Evolutionary conservation across 1,140 invertebrate species (phyloP).

Genomic region (Aporrectodea caliginosa): DNA sequence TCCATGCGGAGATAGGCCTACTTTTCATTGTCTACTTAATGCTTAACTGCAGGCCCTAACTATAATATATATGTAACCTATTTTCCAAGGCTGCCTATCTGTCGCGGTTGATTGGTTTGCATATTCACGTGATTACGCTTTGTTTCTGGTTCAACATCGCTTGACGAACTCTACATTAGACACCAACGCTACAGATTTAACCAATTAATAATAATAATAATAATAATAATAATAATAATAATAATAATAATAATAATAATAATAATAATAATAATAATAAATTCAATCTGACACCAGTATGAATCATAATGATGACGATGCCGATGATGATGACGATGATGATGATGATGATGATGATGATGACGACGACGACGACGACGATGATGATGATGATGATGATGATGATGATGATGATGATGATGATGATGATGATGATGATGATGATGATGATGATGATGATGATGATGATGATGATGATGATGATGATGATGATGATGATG

Average conservation of each 20-base stretch:
- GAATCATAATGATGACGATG: not conserved
- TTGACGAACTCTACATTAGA: too few species aligned
- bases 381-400: constrained; percentile 20
- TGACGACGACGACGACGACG: constrained; percentile 8
- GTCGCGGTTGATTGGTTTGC: too few species aligned
- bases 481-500: constrained; percentile 1
- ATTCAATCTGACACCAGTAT: not conserved
- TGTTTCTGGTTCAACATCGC: too few species aligned
- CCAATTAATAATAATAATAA: not conserved
- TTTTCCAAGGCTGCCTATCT: too few species aligned
- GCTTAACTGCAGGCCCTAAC: too few species aligned
- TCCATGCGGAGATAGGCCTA: too few species aligned
- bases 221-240: constrained; percentile 4
- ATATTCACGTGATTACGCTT: too few species aligned
- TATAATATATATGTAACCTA: too few species aligned
- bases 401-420: constrained; percentile 18
- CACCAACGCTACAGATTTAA: too few species aligned
- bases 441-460: not conserved
- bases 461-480: not conserved
- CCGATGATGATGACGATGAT: not conserved
- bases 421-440: not conserved
- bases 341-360: not conserved
- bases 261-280: not conserved
- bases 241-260: constrained; percentile 4
- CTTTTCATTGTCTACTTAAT: too few species aligned